Base-by-base conservation (phyloP, 2,888 invertebrate species). In the Meghimatium bilineatum region DNA sequence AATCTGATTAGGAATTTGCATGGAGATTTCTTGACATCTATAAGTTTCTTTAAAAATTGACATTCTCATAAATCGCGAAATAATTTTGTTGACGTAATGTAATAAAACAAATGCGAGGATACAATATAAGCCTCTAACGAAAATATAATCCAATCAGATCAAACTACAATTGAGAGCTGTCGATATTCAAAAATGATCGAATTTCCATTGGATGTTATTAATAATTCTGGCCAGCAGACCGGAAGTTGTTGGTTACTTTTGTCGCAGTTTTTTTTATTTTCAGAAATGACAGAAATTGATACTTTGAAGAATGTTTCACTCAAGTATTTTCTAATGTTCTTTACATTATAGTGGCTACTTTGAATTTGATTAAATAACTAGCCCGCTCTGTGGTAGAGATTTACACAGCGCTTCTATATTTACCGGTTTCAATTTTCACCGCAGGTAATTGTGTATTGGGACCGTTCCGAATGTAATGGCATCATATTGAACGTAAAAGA, bases 61-160 rank as follows among this genome's bases (percentile, higher is more conserved):
- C 29, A 26, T 34, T 34, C 36, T 44, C 38, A 5, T 66, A 23
- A 66, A 29, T 23, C 34, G 56, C 56, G n/a, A 49, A 29, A 82
- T 69, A 69, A 75, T 82, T 69, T 66, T 82, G n/a, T 23, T 75
- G 66, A 44, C 32, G 34, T 63, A 34, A 49, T 44, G 8, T 32
- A 82, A 75, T 82, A 23, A 3, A 67, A 67, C 34, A 29, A 66
- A 26, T 66, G 20, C 26, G 44, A 34, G 12, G 32, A 63, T 34
- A 36, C 29, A 69, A 67, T 36, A 3, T 10, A 69, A 56, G 52
- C 76, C 77, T 77, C 69, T 29, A 76, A 67, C 75, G 29, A 76
- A 67, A 82, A 29, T 67, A 38, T 82, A 82, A 82, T 77, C 77
- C 36, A 77, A 77, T 82, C 56, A 77, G 32, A n/a, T 17, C 69